phyloP scores from a whole-genome alignment of 2,888 invertebrate genomes.

The Nomada ruficornis region DNA sequence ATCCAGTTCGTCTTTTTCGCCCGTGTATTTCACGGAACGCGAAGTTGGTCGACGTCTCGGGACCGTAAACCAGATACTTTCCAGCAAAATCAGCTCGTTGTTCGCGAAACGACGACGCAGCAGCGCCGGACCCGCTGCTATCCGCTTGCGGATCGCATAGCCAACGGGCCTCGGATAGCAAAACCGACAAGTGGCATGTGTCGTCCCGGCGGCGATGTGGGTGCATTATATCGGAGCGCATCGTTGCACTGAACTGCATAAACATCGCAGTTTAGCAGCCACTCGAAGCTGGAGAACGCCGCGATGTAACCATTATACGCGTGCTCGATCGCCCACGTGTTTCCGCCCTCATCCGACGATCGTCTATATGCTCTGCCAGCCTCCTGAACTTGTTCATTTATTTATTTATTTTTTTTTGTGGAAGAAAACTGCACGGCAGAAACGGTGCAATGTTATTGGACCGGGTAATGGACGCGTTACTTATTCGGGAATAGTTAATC shows the following conservation, averaged over 20 bases:
- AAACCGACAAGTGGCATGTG: slow-evolving; percentile 59
- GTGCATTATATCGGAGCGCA: slow-evolving; percentile 78
- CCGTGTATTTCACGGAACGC: slow-evolving; percentile 7
- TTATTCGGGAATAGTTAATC: no score
- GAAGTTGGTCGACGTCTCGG: slow-evolving; percentile 1
- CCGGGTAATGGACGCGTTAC: background rate
- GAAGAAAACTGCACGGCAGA: background rate
- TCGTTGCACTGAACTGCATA: slow-evolving; percentile 72
- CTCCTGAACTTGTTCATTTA: background rate
- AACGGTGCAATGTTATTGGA: background rate
- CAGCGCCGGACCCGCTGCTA: slow-evolving; percentile 22
- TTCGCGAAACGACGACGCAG: slow-evolving; percentile 28
- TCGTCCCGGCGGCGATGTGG: slow-evolving; percentile 70
- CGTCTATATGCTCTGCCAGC: background rate
- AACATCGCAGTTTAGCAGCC: slow-evolving; percentile 77
- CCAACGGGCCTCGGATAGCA: slow-evolving; percentile 48
- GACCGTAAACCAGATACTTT: slow-evolving; percentile 47
- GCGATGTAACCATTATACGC: slow-evolving; percentile 78
- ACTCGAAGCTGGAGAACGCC: slow-evolving; percentile 57
- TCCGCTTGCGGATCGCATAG: slow-evolving; percentile 36
- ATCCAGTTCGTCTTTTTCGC: slow-evolving; percentile 15
- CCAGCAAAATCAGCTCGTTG: slow-evolving; percentile 35
- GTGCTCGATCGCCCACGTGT: slow-evolving; percentile 78
- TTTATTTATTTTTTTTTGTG: no score
- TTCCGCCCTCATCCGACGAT: slow-evolving; percentile 78